Conservation (phyloP, 2,113 vertebrate species). For the Microtus oregoni region DNA sequence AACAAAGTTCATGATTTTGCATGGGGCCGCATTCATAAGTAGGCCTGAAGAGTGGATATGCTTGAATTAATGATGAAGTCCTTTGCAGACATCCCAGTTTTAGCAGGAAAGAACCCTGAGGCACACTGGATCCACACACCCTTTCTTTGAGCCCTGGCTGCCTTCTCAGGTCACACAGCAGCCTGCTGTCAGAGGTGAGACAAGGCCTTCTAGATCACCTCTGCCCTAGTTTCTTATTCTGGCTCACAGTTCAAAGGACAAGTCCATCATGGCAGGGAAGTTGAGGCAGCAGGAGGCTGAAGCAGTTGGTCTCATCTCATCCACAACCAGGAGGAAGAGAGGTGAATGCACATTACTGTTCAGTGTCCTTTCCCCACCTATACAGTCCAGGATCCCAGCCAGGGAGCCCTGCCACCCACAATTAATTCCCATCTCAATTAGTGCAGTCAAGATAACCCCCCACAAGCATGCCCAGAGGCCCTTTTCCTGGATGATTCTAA, state of each 20-base stretch:
- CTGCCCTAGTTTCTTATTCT: background rate
- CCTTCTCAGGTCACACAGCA: background rate
- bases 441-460: background rate
- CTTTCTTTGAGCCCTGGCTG: background rate
- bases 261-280: background rate
- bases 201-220: background rate
- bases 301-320: background rate
- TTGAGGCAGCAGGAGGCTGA: background rate
- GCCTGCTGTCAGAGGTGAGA: background rate
- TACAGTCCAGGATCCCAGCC: background rate
- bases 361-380: background rate
- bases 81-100: background rate
- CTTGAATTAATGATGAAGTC: background rate
- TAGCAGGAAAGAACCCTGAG: background rate
- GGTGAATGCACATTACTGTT: background rate
- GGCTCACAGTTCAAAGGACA: background rate
- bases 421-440: no score
- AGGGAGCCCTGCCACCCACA: background rate
- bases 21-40: background rate
- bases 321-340: background rate
- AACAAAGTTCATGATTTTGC: background rate
- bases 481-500: background rate
- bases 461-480: background rate
- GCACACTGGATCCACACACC: background rate
- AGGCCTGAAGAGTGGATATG: background rate